phyloP scores from a whole-genome alignment of 1,140 invertebrate genomes.

The Caenorhabditis remanei region DNA sequence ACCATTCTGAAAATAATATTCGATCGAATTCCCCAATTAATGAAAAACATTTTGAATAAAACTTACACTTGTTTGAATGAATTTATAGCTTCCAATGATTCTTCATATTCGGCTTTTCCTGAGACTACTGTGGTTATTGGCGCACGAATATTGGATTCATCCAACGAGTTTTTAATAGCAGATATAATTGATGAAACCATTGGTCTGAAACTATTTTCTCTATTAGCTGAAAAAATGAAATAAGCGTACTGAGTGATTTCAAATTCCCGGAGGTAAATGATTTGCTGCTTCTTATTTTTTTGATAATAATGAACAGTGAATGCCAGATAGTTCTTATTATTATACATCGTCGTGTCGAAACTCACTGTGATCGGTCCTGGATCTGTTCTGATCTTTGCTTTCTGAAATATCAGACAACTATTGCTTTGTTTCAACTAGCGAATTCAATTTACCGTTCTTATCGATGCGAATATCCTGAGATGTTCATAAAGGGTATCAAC shows the following conservation, averaged over 20 bases:
- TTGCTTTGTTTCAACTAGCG: neutral
- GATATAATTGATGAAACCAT: neutral
- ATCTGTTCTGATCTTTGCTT: neutral
- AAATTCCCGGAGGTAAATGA: neutral
- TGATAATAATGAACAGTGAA: constrained; percentile 22
- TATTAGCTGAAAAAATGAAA: neutral
- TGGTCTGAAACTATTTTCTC: neutral
- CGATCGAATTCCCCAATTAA: neutral
- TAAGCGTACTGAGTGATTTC: neutral
- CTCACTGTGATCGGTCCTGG: neutral
- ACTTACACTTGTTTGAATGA: constrained; percentile 16
- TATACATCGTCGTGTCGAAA: neutral
- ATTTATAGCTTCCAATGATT: neutral
- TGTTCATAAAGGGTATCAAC: neutral
- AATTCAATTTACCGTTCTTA: neutral
- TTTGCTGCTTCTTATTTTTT: too few relatives aligned
- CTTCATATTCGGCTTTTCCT: constrained; percentile 31
- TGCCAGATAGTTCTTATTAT: constrained; percentile 24
- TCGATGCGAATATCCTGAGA: neutral
- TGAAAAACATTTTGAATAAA: neutral
- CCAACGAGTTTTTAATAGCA: neutral
- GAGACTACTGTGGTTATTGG: neutral
- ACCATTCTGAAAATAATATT: constrained; percentile 3
- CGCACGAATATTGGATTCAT: neutral
- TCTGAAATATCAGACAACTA: neutral